phyloP scores from a whole-genome alignment of 2,888 invertebrate genomes.

The Diarsia rubi region DNA sequence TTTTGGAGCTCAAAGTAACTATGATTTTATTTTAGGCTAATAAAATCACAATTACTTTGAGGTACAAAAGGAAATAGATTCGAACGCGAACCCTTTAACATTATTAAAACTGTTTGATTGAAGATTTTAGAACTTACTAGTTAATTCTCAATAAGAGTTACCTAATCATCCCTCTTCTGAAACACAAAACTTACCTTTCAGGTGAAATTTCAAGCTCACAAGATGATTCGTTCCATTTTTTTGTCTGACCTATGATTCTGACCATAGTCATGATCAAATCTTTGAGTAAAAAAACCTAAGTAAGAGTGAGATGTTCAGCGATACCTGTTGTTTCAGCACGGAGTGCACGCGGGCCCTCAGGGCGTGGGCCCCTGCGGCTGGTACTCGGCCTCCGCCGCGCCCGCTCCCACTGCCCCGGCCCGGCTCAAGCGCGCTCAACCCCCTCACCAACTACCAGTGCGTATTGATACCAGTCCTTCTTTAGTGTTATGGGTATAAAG shows the following conservation, averaged over 20 bases:
- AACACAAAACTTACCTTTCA: not conserved
- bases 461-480: constrained; percentile 43
- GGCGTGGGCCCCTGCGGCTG: constrained; percentile 89
- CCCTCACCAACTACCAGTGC: constrained; percentile 86
- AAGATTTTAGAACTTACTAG: not conserved
- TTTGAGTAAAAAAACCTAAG: not conserved
- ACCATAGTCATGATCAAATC: not conserved
- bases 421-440: constrained; percentile 87
- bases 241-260: not conserved
- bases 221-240: not conserved
- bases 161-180: not conserved
- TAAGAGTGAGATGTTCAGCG: constrained; percentile 1
- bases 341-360: constrained; percentile 85
- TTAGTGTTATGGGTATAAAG: not conserved
- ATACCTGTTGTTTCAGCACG: constrained; percentile 79
- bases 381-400: constrained; percentile 88
- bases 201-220: not conserved
- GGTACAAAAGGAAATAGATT: no score
- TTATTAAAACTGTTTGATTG: not conserved
- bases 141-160: not conserved
- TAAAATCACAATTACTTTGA: no score
- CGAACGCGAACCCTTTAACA: not conserved
- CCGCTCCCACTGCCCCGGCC: constrained; percentile 88
- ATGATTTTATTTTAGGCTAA: not conserved
- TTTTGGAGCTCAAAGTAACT: not conserved